phyloP scores from a whole-genome alignment of 2,797 vertebrate genomes.

The Pangasius sanitwongsei region DNA sequence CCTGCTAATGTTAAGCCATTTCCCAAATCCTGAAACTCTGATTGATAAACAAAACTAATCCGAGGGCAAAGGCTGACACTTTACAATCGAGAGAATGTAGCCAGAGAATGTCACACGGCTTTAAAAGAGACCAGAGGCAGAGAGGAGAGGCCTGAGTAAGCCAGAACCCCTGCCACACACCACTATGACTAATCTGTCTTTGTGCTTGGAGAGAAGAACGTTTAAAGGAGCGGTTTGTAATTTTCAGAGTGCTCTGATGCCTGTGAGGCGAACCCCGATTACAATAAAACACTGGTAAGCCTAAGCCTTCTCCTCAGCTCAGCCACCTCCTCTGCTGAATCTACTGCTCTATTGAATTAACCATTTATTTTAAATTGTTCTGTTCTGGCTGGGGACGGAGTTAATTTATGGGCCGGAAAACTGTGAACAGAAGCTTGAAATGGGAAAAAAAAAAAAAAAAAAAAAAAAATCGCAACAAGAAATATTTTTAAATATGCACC shows the following conservation, averaged over 20 bases:
- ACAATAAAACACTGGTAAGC: neutral
- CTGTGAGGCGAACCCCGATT: neutral
- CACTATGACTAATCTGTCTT: constrained; percentile 23
- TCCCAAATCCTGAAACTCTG: constrained; percentile 11
- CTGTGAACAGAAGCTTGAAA: neutral
- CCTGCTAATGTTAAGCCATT: neutral
- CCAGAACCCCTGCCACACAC: constrained; percentile 19
- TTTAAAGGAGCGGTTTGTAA: constrained; percentile 14
- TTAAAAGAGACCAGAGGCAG: constrained; percentile 20
- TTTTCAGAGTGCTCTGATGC: neutral
- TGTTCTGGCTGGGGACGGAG: neutral
- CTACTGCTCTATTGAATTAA: neutral
- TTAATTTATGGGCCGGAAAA: neutral
- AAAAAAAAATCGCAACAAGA: neutral
- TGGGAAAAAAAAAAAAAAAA: neutral
- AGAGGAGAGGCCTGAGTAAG: neutral
- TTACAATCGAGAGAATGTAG: constrained; percentile 18
- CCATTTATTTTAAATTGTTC: neutral
- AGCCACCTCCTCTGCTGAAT: neutral
- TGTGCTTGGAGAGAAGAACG: neutral
- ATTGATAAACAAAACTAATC: constrained; percentile 21
- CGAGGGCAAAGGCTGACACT: constrained; percentile 14
- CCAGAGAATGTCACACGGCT: constrained; percentile 12
- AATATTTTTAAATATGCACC: neutral
- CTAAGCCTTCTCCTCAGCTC: neutral